Conservation (phyloP, 37 sponge, comb jelly and placozoan species). For the Axinella damicornis region DNA sequence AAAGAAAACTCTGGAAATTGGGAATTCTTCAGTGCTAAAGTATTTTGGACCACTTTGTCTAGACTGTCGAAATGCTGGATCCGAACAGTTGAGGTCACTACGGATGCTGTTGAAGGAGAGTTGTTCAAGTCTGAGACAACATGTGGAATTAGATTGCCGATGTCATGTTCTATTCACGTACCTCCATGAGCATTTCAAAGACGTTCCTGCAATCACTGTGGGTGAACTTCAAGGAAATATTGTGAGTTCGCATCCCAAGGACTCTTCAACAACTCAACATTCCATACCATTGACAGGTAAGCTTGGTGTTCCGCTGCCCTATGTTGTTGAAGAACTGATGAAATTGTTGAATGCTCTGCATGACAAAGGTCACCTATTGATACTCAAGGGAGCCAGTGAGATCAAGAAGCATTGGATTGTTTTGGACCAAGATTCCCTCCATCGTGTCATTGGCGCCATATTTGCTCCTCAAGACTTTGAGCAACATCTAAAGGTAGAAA, state of each 20-base stretch:
- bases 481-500: neutral
- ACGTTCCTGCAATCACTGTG: neutral
- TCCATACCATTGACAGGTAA: too few species aligned
- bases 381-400: neutral
- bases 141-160: neutral
- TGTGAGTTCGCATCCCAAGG: neutral
- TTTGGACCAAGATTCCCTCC: constrained; percentile 10
- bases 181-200: neutral
- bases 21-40: neutral
- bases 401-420: constrained; percentile 6
- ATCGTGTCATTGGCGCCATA: constrained; percentile 3
- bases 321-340: neutral
- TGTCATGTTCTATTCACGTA: neutral
- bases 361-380: neutral
- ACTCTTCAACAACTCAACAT: neutral
- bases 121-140: neutral
- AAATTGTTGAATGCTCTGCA: neutral
- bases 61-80: neutral
- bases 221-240: neutral
- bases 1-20: neutral
- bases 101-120: neutral
- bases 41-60: neutral
- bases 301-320: neutral
- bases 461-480: constrained; percentile 32
- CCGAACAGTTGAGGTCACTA: neutral